These are phyloP conservation scores for Eulemur rubriventer DNA, from an alignment of 2,797 vertebrate genomes.

Conservation along the genomic window DNA sequence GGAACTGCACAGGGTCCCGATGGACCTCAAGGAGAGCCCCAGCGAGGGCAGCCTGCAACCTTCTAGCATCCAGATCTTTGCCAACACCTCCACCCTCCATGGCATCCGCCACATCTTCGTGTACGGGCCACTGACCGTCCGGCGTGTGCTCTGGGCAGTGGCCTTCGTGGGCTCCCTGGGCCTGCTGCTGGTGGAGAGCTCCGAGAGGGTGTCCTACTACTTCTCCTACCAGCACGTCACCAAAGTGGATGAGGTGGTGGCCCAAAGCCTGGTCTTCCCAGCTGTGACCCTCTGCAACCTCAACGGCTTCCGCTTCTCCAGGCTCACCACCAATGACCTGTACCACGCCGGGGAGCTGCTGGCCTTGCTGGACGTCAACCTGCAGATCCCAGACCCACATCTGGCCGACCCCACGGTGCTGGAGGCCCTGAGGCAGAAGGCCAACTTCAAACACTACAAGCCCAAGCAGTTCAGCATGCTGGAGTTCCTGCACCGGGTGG, in stretches of 20 bases:
- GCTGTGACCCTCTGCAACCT: constrained; percentile 98
- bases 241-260: constrained; percentile 95
- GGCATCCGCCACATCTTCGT: constrained; percentile 96
- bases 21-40: constrained; percentile 97
- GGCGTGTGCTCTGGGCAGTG: constrained; percentile 94
- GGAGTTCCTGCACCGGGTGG: constrained; percentile 96
- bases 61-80: constrained; percentile 95
- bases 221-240: constrained; percentile 97
- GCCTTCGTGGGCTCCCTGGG: constrained; percentile 94
- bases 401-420: constrained; percentile 94
- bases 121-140: constrained; percentile 90
- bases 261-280: constrained; percentile 95
- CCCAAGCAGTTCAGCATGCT: constrained; percentile 97
- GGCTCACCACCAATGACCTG: constrained; percentile 95
- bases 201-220: constrained; percentile 95
- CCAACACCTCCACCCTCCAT: constrained; percentile 94
- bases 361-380: constrained; percentile 95
- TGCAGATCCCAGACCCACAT: constrained; percentile 94
- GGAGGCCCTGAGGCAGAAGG: constrained; percentile 91
- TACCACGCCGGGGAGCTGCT: constrained; percentile 98
- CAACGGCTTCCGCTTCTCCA: constrained; percentile 95
- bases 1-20: constrained; percentile 81
- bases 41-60: constrained; percentile 92
- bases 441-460: constrained; percentile 96
- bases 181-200: constrained; percentile 94